Evolutionary conservation across 2,113 vertebrate genomes (phyloP).

Genomic region (Globicephala melas): DNA sequence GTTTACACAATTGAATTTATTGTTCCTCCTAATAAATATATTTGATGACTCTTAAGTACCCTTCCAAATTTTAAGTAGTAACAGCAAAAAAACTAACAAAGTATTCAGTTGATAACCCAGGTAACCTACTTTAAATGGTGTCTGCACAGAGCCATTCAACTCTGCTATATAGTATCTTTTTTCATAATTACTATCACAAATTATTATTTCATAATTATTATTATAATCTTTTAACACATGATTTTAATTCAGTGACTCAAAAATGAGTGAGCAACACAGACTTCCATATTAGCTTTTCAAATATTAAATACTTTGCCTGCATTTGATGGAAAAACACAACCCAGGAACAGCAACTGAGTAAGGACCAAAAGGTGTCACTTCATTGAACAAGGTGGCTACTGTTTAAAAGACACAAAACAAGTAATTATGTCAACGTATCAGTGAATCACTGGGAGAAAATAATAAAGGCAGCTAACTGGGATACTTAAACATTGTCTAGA

Average conservation of each 20-base stretch:
- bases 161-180: background rate
- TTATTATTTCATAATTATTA: no score
- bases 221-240: background rate
- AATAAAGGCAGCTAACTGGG: background rate
- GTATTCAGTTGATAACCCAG: background rate
- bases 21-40: background rate
- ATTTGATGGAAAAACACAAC: background rate
- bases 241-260: background rate
- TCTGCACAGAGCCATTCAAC: background rate
- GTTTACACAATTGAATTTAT: background rate
- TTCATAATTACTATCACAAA: background rate
- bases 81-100: background rate
- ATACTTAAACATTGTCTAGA: background rate
- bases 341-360: background rate
- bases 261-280: background rate
- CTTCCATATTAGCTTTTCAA: background rate
- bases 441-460: background rate
- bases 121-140: background rate
- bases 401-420: background rate
- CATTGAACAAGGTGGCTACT: background rate
- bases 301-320: background rate
- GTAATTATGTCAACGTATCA: background rate
- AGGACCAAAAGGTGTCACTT: background rate
- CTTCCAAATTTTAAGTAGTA: constrained; percentile 7
- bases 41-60: background rate